A percentile compares a stretch with the other conserved stretches of the same genome.
phyloP scores from a whole-genome alignment of 1,140 invertebrate genomes.

The Aphelinus atriplicis region DNA sequence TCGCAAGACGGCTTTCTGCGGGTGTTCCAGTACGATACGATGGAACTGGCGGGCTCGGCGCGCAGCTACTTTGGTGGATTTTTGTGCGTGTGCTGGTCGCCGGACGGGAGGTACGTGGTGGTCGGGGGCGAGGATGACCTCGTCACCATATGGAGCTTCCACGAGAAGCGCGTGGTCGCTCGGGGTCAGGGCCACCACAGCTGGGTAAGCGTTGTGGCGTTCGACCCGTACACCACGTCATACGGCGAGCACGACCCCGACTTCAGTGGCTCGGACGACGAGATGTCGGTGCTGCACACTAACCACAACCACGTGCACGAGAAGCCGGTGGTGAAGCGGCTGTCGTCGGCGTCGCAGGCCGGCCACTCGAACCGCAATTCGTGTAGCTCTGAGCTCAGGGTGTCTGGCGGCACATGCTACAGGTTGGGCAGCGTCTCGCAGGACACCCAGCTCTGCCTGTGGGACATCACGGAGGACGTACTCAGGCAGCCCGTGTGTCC shows the following conservation, averaged over 20 bases:
- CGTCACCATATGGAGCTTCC: conserved; percentile 96
- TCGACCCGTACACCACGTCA: conserved; percentile 90
- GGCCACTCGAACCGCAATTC: conserved; percentile 65
- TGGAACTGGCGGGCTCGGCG: conserved; percentile 92
- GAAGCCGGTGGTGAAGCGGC: conserved; percentile 50
- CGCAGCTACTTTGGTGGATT: conserved; percentile 97
- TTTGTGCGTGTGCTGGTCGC: conserved; percentile 97
- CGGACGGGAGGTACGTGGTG: conserved; percentile 94
- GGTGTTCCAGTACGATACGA: conserved; percentile 96
- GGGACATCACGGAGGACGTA: conserved; percentile 98
- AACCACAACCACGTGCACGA: conserved; percentile 65
- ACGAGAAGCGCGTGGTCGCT: conserved; percentile 92
- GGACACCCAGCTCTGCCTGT: conserved; percentile 97
- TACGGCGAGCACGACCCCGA: conserved; percentile 70
- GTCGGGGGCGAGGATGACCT: conserved; percentile 99
- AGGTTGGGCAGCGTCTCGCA: conserved; percentile 96
- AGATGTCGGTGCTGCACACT: conserved; percentile 64
- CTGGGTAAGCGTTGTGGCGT: conserved; percentile 97
- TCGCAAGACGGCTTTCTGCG: conserved; percentile 96
- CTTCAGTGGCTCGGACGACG: conserved; percentile 72
- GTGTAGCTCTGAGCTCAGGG: conserved; percentile 66
- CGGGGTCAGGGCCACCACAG: conserved; percentile 93
- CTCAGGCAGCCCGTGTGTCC: conserved; percentile 74
- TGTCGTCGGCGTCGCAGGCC: conserved; percentile 58
- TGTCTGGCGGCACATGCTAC: conserved; percentile 77